Conservation (phyloP, 2,797 vertebrate species). For the Cottoperca gobio region DNA sequence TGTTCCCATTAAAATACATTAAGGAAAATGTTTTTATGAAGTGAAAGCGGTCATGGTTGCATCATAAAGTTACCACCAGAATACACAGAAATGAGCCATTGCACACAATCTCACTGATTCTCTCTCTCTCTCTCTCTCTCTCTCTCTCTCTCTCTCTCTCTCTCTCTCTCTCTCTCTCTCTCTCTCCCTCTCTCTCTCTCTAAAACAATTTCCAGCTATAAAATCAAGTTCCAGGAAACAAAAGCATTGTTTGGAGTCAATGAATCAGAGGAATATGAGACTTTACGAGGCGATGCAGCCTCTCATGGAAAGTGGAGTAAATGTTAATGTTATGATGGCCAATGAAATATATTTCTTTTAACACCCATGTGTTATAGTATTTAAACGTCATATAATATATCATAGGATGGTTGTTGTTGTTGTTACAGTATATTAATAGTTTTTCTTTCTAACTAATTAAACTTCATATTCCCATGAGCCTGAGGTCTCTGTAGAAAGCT, state of each 20-base stretch:
- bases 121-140: neutral
- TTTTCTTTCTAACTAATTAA: conserved; percentile 34
- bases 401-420: neutral
- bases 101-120: neutral
- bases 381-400: neutral
- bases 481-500: conserved; percentile 43
- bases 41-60: conserved; percentile 3
- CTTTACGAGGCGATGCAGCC: conserved; percentile 34
- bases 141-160: no score
- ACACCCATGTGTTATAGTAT: conserved; percentile 17
- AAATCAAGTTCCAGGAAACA: conserved; percentile 61
- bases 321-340: conserved; percentile 16
- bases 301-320: conserved; percentile 33
- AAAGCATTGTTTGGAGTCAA: conserved; percentile 49
- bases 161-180: no score
- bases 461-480: conserved; percentile 20
- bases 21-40: conserved; percentile 27
- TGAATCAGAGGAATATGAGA: conserved; percentile 52
- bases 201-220: conserved; percentile 59
- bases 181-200: conserved; percentile 21
- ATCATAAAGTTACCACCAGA: conserved; percentile 51
- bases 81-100: conserved; percentile 38
- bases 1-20: conserved; percentile 25
- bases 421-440: conserved; percentile 30
- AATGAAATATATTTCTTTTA: conserved; percentile 16